These are phyloP conservation scores for Apomyelois bistriatella DNA, from an alignment of 2,888 invertebrate species.

Conservation along the genomic window DNA sequence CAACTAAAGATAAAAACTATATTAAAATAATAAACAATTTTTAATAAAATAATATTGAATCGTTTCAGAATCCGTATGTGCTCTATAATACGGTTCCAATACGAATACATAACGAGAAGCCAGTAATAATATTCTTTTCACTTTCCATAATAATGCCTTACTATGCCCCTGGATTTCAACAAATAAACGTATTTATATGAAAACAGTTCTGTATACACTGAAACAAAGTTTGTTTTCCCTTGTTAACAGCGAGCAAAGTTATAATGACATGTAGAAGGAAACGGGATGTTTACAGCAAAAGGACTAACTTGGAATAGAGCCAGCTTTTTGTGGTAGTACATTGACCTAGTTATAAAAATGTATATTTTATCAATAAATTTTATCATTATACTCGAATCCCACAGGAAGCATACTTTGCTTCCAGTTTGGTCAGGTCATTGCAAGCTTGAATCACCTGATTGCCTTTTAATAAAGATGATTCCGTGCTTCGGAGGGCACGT, in stretches of 20 bases:
- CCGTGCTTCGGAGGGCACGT: too few relatives aligned
- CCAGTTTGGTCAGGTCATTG: too few relatives aligned
- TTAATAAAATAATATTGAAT: too few relatives aligned
- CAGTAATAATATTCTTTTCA: not conserved
- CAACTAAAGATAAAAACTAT: too few relatives aligned
- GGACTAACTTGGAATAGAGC: not conserved
- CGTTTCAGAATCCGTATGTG: too few relatives aligned
- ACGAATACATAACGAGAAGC: not conserved
- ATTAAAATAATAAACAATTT: too few relatives aligned
- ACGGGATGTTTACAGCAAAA: slow-evolving; percentile 7
- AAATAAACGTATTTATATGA: not conserved
- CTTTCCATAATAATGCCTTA: not conserved
- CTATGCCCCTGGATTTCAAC: not conserved
- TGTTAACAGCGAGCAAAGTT: not conserved
- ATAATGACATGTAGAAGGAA: not conserved
- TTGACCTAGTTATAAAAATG: slow-evolving; percentile 2
- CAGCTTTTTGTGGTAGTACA: not conserved
- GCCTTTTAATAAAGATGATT: too few relatives aligned
- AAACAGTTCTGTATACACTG: not conserved
- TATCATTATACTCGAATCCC: too few relatives aligned
- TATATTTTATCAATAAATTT: not conserved
- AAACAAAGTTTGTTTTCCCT: not conserved
- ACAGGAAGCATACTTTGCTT: too few relatives aligned
- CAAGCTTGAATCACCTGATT: too few relatives aligned
- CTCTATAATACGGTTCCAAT: not conserved